Evolutionary conservation across 2,113 vertebrate genomes (phyloP).

Genomic region (Raphicerus campestris): DNA sequence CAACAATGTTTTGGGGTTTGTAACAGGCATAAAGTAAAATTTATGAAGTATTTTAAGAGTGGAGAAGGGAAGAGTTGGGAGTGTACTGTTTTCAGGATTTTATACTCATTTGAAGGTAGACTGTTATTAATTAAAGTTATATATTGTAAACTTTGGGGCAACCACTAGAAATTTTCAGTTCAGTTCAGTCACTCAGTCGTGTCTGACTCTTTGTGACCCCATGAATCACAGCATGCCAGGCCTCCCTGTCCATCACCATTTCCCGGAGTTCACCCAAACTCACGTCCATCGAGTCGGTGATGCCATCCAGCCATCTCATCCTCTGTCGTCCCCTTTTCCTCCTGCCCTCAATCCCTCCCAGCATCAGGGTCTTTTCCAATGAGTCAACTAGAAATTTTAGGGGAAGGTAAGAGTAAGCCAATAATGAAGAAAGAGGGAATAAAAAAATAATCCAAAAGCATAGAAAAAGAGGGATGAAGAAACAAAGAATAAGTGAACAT

Average conservation of each 20-base stretch:
- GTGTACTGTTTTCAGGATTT: not conserved
- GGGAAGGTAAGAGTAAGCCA: not conserved
- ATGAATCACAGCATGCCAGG: no score
- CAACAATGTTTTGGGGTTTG: not conserved
- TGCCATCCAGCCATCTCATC: no score
- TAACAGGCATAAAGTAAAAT: not conserved
- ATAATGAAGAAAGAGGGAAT: not conserved
- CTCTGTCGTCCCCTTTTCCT: no score
- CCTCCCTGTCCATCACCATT: no score
- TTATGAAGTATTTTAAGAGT: not conserved
- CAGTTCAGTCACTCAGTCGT: no score
- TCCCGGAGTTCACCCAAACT: no score
- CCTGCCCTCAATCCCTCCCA: no score
- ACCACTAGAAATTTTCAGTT: not conserved
- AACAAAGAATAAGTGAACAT: not conserved
- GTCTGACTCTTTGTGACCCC: no score
- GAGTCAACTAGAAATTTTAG: not conserved
- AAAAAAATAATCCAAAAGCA: not conserved
- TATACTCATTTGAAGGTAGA: not conserved
- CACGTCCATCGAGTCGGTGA: no score
- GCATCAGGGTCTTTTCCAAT: no score
- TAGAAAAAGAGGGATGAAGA: not conserved
- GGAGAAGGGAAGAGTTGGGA: not conserved
- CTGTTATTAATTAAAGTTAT: not conserved
- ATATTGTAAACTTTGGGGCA: not conserved